phyloP scores from a whole-genome alignment of 2,888 invertebrate species.

The Mimumesa dahlbomi region DNA sequence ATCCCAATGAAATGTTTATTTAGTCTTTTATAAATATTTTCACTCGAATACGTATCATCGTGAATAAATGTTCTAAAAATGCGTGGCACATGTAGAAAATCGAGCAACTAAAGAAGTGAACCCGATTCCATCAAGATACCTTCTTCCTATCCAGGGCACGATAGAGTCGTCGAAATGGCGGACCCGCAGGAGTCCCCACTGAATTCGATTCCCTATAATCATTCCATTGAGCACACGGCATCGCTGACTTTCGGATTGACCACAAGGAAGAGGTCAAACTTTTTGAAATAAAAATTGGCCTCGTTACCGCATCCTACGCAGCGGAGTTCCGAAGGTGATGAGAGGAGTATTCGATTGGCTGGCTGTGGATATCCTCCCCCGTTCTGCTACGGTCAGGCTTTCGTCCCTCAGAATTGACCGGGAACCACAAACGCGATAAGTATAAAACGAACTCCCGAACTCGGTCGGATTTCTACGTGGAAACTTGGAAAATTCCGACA shows the following conservation, averaged over 20 bases:
- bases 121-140: constrained; percentile 15
- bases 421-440: constrained; percentile 18
- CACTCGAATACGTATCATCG: too few relatives aligned
- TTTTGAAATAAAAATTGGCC: constrained; percentile 60
- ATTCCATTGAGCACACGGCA: constrained; percentile 23
- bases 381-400: constrained; percentile 6
- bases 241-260: constrained; percentile 22
- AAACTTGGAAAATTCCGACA: constrained; percentile 42
- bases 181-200: constrained; percentile 30
- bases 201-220: constrained; percentile 49
- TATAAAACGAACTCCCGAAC: constrained; percentile 39
- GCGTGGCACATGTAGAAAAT: not conserved
- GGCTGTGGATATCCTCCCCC: constrained; percentile 4
- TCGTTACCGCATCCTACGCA: constrained; percentile 31
- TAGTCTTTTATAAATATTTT: too few relatives aligned
- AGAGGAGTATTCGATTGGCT: constrained; percentile 28
- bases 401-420: constrained; percentile 1
- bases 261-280: constrained; percentile 36
- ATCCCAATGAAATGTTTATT: too few relatives aligned
- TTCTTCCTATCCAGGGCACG: constrained; percentile 3
- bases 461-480: constrained; percentile 22
- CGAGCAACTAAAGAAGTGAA: constrained; percentile 2
- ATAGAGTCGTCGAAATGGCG: constrained; percentile 28
- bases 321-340: constrained; percentile 21
- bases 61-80: not conserved